phyloP scores from a whole-genome alignment of 2,888 invertebrate species.

The Eupsilia transversa region DNA sequence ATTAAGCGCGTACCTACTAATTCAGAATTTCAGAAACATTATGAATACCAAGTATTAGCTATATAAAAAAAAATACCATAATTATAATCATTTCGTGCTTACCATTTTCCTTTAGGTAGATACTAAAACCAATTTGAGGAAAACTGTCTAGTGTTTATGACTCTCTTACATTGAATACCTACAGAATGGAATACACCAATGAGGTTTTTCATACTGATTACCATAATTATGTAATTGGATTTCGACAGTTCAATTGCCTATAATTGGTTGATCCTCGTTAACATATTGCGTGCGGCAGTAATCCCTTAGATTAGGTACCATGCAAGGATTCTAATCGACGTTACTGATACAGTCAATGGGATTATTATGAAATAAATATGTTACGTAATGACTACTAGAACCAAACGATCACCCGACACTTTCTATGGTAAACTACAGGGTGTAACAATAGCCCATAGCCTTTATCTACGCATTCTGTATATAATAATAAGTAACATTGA shows the following conservation, averaged over 20 bases:
- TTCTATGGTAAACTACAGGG: background rate
- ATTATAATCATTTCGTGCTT: no score
- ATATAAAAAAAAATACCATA: no score
- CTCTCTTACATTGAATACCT: background rate
- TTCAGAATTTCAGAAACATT: no score
- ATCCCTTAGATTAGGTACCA: slow-evolving; percentile 49
- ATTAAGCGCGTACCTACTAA: no score
- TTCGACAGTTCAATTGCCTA: slow-evolving; percentile 47
- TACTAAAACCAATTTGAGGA: background rate
- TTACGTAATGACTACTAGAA: background rate
- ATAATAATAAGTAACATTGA: background rate
- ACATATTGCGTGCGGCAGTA: slow-evolving; percentile 46
- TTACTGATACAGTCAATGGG: slow-evolving; percentile 14
- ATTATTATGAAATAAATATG: slow-evolving; percentile 10
- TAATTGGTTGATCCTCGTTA: slow-evolving; percentile 60
- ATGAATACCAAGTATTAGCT: no score
- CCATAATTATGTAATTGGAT: slow-evolving; percentile 57
- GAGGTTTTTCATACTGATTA: slow-evolving; percentile 32
- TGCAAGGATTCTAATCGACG: slow-evolving; percentile 45
- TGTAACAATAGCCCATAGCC: background rate
- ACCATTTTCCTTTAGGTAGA: no score
- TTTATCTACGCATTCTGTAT: background rate
- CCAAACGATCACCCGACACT: background rate
- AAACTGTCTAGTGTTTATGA: background rate
- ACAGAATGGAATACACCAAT: background rate